Percentiles rank a stretch among this genome's conserved stretches.
Evolutionary conservation across 1,140 invertebrate species (phyloP).

Genomic region (Theocolax elegans): DNA sequence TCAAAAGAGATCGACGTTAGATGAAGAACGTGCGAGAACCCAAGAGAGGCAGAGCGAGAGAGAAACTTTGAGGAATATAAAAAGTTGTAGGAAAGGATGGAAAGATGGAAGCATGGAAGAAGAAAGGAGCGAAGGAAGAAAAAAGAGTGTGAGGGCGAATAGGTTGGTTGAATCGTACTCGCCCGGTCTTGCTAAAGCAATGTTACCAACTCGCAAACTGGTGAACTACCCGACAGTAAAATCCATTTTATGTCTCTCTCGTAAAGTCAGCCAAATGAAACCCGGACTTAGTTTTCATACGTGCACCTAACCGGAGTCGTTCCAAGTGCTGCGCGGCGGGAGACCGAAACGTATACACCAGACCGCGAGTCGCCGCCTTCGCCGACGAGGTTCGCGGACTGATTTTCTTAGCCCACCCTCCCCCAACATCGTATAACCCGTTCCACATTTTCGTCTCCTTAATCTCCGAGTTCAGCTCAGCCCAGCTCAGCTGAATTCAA

Average conservation of each 20-base stretch:
- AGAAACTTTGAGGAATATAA: not conserved
- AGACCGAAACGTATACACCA: slow-evolving; percentile 12
- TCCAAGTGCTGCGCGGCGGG: slow-evolving; percentile 16
- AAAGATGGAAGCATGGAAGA: not conserved
- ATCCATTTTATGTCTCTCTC: slow-evolving; percentile 64
- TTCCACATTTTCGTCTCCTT: slow-evolving; percentile 16
- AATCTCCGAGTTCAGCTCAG: too few species aligned
- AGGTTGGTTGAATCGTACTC: slow-evolving; percentile 53
- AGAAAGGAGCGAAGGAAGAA: slow-evolving; percentile 4
- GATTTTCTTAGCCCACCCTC: slow-evolving; percentile 34
- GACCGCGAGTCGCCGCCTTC: too few species aligned
- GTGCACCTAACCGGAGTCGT: slow-evolving; percentile 52
- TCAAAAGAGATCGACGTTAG: slow-evolving; percentile 31
- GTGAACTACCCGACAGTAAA: slow-evolving; percentile 66
- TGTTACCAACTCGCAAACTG: slow-evolving; percentile 65
- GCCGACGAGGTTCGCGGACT: slow-evolving; percentile 14
- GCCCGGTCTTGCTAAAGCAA: slow-evolving; percentile 57
- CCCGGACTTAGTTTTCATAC: slow-evolving; percentile 65
- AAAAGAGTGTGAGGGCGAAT: slow-evolving; percentile 15
- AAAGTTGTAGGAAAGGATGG: not conserved
- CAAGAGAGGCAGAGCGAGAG: slow-evolving; percentile 4
- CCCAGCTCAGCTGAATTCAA: too few species aligned
- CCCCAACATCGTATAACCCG: slow-evolving; percentile 13
- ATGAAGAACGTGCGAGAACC: slow-evolving; percentile 31
- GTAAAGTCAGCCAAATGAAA: slow-evolving; percentile 66